phyloP scores from a whole-genome alignment of 2,113 vertebrate species.

The Corythoichthys haematopterus region DNA sequence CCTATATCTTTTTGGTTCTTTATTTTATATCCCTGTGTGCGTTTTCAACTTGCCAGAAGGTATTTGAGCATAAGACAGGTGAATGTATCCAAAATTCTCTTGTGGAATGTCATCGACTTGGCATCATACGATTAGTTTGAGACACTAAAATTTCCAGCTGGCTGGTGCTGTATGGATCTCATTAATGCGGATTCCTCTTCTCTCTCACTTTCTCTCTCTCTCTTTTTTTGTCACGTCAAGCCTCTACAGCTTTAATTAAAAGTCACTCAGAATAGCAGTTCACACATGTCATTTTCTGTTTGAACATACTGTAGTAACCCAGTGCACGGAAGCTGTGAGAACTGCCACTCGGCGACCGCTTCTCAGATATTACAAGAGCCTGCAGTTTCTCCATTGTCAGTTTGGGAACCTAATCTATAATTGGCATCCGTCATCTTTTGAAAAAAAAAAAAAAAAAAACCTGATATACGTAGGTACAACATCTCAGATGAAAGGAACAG shows the following conservation, averaged over 20 bases:
- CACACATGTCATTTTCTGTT: slow-evolving; percentile 72
- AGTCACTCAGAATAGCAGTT: slow-evolving; percentile 64
- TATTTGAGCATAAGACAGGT: slow-evolving; percentile 38
- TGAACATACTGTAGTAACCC: slow-evolving; percentile 63
- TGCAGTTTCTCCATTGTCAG: slow-evolving; percentile 31
- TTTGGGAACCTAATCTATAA: slow-evolving; percentile 48
- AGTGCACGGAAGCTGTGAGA: slow-evolving; percentile 59
- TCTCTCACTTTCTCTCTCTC: too few relatives aligned
- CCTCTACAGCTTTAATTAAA: slow-evolving; percentile 75
- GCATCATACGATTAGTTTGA: slow-evolving; percentile 67
- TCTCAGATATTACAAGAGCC: slow-evolving; percentile 37
- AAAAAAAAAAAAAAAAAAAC: slow-evolving; percentile 20
- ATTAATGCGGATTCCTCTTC: slow-evolving; percentile 69
- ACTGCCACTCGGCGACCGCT: slow-evolving; percentile 36
- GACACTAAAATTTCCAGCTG: slow-evolving; percentile 70
- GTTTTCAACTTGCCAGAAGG: background rate
- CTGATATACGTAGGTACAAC: background rate
- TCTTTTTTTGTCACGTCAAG: slow-evolving; percentile 63
- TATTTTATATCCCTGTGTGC: background rate
- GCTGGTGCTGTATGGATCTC: slow-evolving; percentile 68
- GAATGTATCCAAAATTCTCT: slow-evolving; percentile 55
- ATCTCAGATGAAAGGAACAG: slow-evolving; percentile 25
- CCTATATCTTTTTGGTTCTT: background rate
- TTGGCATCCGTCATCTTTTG: slow-evolving; percentile 36
- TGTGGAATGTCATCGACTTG: slow-evolving; percentile 45